phyloP scores from a whole-genome alignment of 2,797 vertebrate genomes.

The Otus scops region DNA sequence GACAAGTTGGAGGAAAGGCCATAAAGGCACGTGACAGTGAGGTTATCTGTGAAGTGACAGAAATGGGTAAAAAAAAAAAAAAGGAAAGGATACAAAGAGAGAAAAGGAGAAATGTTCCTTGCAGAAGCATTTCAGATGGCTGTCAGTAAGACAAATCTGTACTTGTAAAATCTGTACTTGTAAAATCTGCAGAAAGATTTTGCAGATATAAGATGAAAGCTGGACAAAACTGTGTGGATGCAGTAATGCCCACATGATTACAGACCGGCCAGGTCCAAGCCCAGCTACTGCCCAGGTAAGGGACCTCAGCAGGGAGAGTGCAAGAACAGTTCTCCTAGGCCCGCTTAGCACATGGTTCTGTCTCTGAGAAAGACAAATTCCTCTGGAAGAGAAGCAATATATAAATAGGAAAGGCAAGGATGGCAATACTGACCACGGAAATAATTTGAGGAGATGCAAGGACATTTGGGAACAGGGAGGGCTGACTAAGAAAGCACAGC shows the following conservation, averaged over 20 bases:
- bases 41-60: slow-evolving; percentile 13
- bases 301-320: background rate
- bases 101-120: background rate
- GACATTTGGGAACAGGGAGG: background rate
- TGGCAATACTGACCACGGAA: background rate
- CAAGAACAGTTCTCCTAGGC: background rate
- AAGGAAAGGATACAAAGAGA: background rate
- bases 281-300: background rate
- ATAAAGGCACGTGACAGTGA: background rate
- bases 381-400: background rate
- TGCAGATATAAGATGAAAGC: background rate
- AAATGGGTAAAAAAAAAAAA: background rate
- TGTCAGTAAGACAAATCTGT: background rate
- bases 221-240: background rate
- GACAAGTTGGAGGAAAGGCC: slow-evolving; percentile 3
- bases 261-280: background rate
- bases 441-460: background rate
- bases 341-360: background rate
- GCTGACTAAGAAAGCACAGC: background rate
- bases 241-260: background rate
- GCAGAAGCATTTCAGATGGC: background rate
- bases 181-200: background rate
- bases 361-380: background rate
- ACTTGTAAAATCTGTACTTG: background rate
- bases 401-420: background rate